Evolutionary conservation across 2,797 vertebrate genomes (phyloP).

Genomic region (Coluber constrictor): DNA sequence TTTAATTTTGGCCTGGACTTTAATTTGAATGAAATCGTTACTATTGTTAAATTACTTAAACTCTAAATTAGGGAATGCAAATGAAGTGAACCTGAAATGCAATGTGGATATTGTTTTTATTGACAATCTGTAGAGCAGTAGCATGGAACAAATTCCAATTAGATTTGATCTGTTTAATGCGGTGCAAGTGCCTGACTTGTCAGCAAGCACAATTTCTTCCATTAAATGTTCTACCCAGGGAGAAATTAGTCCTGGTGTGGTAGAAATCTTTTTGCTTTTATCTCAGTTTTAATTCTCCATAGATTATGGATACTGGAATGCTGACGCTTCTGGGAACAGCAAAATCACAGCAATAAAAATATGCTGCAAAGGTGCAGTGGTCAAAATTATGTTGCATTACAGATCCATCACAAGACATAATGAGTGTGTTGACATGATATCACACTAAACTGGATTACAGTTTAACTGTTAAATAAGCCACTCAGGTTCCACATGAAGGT

Average conservation of each 20-base stretch:
- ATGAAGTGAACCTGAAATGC: slow-evolving; percentile 62
- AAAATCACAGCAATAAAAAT: slow-evolving; percentile 28
- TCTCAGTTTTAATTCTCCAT: slow-evolving; percentile 35
- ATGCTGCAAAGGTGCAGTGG: background rate
- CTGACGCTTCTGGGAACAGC: slow-evolving; percentile 19
- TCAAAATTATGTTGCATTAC: background rate
- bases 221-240: slow-evolving; percentile 53
- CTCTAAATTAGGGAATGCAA: slow-evolving; percentile 71
- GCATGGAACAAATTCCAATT: slow-evolving; percentile 69
- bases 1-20: slow-evolving; percentile 62
- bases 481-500: too few relatives aligned
- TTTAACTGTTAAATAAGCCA: background rate
- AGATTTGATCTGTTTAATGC: slow-evolving; percentile 67
- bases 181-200: slow-evolving; percentile 62
- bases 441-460: background rate
- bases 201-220: slow-evolving; percentile 59
- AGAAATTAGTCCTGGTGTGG: slow-evolving; percentile 33
- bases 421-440: background rate
- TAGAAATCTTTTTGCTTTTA: slow-evolving; percentile 17
- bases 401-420: background rate
- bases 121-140: slow-evolving; percentile 58
- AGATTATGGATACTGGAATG: slow-evolving; percentile 18
- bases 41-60: slow-evolving; percentile 69
- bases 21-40: slow-evolving; percentile 68
- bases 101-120: slow-evolving; percentile 68